These are phyloP conservation scores for Garrulus glandarius DNA, from an alignment of 2,797 vertebrate species.

Conservation along the genomic window DNA sequence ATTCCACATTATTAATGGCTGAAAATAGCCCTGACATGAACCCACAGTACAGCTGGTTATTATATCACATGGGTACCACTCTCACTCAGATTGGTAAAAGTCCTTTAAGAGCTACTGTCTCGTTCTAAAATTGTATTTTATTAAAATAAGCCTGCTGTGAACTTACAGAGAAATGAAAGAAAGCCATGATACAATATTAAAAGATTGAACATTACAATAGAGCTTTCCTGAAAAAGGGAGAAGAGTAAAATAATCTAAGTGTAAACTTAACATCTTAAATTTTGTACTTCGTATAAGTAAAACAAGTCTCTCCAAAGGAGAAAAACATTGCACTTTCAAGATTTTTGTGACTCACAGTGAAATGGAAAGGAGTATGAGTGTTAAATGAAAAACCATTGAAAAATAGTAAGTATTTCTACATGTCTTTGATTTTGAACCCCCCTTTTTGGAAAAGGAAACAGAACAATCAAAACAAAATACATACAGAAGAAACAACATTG, in stretches of 20 bases:
- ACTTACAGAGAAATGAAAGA: not conserved
- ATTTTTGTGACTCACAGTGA: constrained; percentile 1
- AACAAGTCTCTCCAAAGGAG: not conserved
- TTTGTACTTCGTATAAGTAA: not conserved
- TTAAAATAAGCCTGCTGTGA: not conserved
- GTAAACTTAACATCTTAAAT: not conserved
- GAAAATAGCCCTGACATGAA: not conserved
- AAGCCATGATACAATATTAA: not conserved
- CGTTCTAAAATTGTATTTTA: not conserved
- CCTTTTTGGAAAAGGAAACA: constrained; percentile 6
- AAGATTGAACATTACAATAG: not conserved
- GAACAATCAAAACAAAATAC: constrained; percentile 54
- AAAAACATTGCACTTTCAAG: constrained; percentile 64
- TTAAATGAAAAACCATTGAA: constrained; percentile 2
- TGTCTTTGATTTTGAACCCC: constrained; percentile 29
- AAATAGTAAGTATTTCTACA: not conserved
- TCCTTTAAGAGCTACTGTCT: not conserved
- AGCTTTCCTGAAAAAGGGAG: not conserved
- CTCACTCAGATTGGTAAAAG: not conserved
- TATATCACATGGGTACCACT: not conserved
- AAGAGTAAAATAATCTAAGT: not conserved
- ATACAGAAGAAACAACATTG: constrained; percentile 63
- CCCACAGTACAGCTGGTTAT: not conserved
- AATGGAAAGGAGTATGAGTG: not conserved
- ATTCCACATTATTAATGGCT: not conserved